Base-by-base conservation (phyloP, 2,888 invertebrate genomes). In the Urechis unicinctus region DNA sequence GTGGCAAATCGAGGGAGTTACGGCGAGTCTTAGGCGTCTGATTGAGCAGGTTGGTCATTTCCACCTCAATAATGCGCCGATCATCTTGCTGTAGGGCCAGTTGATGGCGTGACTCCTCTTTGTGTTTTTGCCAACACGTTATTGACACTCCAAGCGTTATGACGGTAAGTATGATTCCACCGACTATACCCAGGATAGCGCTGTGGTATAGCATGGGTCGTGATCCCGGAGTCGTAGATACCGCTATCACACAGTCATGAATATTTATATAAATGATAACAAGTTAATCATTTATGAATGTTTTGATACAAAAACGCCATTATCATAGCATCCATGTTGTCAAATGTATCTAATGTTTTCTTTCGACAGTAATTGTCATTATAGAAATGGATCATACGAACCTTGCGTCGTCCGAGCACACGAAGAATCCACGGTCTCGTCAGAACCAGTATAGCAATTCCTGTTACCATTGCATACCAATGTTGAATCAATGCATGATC, bases 391-490 rank as follows among this genome's bases (percentile, higher is more conserved):
- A n/a, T n/a, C n/a, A n/a, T n/a, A n/a, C n/a, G n/a, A n/a, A n/a
- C n/a, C n/a, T n/a, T n/a, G n/a, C n/a, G n/a, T n/a, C n/a, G n/a
- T n/a, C n/a, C n/a, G n/a, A n/a, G n/a, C n/a, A n/a, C n/a, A n/a
- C n/a, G n/a, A 30, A 4, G 46, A 52, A 53, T 70, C 69, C 2
- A 57, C 53, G 3, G 51, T 48, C 51, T 73, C 73, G 53, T 74
- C 73, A 9, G 57, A 54, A 4, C 62, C 65, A 42, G 63, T 61
- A 3, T 68, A 66, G 61, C 75, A 76, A 58, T 74, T 73, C 36
- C 60, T 53, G 13, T 64, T 60, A 3, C 69, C 72, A 59, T 75
- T 72, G 57, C 76, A 76, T 4, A 65, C 58, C 9, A 74, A 61
- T 1, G 63, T 62, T 4, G 55, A 46, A 53, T 61, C 58, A 43